Percentiles rank a stretch among this genome's conserved stretches.
phyloP scores from a whole-genome alignment of 2,113 vertebrate genomes.

The Sterna hirundo region DNA sequence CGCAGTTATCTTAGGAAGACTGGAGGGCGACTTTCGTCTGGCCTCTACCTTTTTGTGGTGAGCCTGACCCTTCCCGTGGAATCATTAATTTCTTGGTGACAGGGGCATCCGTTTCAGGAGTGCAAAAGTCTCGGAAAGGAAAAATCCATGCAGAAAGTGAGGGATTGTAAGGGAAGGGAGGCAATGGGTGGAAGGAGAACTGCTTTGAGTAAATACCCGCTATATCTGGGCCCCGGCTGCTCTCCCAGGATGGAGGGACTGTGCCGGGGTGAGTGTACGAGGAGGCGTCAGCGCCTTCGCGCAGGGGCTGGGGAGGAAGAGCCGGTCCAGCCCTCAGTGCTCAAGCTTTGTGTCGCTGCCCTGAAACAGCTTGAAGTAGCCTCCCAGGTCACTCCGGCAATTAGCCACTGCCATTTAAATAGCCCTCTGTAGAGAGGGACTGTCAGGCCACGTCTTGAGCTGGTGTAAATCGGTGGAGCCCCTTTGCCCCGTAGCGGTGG shows the following conservation, averaged over 20 bases:
- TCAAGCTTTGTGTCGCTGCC: not conserved
- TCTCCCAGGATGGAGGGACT: fast-evolving
- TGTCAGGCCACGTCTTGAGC: not conserved
- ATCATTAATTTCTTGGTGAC: not conserved
- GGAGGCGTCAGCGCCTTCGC: not conserved
- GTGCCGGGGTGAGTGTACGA: not conserved
- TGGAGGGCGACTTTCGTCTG: not conserved
- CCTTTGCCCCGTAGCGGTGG: fast-evolving
- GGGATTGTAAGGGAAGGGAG: not conserved
- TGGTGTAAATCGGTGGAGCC: not conserved
- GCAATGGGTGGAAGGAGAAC: not conserved
- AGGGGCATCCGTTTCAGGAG: not conserved
- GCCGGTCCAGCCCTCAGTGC: fast-evolving
- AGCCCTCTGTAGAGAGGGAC: not conserved
- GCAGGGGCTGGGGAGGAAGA: not conserved
- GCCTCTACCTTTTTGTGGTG: not conserved
- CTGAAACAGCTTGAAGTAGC: not conserved
- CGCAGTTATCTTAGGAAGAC: not conserved
- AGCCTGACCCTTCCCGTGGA: not conserved
- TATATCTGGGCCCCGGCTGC: not conserved
- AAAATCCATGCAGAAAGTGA: not conserved
- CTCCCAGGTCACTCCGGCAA: not conserved
- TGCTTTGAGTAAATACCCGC: not conserved
- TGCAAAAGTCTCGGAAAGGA: not conserved
- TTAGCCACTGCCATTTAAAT: fast-evolving